Conservation (phyloP, 2,888 invertebrate species). For the Catocala fraxini region DNA sequence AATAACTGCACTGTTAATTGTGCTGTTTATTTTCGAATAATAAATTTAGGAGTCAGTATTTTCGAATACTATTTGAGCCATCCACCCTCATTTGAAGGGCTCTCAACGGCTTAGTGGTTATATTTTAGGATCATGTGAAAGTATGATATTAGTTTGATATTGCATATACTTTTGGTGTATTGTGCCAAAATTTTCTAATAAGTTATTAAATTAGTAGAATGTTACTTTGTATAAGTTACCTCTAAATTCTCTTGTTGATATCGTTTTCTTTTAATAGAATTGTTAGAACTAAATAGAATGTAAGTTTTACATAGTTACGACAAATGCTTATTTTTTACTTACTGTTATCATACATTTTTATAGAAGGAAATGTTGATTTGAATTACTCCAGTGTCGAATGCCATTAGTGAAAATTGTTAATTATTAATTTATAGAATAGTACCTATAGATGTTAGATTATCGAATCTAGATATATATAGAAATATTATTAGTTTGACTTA, state of each 20-base stretch:
- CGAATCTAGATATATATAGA: conserved; percentile 48
- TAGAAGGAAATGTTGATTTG: conserved; percentile 47
- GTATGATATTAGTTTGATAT: conserved; percentile 36
- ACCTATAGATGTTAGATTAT: conserved; percentile 36
- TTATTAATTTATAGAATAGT: conserved; percentile 42
- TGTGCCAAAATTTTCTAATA: conserved; percentile 72
- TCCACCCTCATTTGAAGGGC: too few species aligned
- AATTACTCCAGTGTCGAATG: conserved; percentile 65
- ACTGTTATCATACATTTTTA: conserved; percentile 54
- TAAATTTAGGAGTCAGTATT: conserved; percentile 27
- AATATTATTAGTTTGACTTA: conserved; percentile 60
- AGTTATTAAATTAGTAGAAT: conserved; percentile 57
- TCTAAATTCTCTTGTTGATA: conserved; percentile 40
- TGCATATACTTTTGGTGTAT: conserved; percentile 62
- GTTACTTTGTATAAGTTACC: conserved; percentile 58
- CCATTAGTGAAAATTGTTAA: conserved; percentile 74
- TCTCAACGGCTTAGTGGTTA: too few species aligned
- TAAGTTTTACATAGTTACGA: conserved; percentile 35
- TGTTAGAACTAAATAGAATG: conserved; percentile 26
- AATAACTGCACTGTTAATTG: neutral
- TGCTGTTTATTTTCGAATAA: conserved; percentile 13
- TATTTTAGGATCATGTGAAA: conserved; percentile 7
- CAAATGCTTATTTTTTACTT: conserved; percentile 46
- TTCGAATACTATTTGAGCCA: conserved; percentile 16
- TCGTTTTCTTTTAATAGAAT: conserved; percentile 17